Conservation (phyloP, 1,140 invertebrate species). For the Saccostrea echinata region DNA sequence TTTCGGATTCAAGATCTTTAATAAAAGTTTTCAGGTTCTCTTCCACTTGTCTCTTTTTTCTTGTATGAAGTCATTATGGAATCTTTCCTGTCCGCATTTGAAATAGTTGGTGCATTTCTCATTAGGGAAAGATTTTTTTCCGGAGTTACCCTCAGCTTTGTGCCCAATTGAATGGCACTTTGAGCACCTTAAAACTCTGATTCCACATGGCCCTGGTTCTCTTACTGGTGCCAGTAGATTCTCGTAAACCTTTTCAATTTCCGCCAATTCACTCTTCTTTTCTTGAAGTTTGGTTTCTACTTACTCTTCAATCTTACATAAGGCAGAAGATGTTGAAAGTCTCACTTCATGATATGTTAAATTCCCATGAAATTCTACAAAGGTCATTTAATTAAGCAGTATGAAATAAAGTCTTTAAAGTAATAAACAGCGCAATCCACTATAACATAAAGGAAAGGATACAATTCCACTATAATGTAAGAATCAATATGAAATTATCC, state of each 20-base stretch:
- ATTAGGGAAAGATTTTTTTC: neutral
- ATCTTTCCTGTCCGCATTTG: neutral
- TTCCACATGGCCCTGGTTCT: slow-evolving; percentile 1
- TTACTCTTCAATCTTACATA: neutral
- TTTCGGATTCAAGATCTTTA: neutral
- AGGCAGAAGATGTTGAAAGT: neutral
- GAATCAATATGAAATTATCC: too few relatives aligned
- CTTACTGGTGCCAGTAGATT: neutral
- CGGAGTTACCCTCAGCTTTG: neutral
- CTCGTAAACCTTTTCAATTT: neutral
- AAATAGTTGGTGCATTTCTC: neutral
- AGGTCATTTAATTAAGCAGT: neutral
- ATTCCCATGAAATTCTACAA: neutral
- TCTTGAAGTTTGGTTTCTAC: neutral
- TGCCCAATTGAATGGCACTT: neutral
- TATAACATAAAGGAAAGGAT: too few relatives aligned
- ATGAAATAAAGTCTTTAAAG: neutral
- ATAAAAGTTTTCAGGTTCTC: neutral
- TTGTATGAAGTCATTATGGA: neutral
- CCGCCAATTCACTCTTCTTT: neutral
- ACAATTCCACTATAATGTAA: too few relatives aligned
- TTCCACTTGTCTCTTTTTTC: neutral
- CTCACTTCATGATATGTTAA: neutral
- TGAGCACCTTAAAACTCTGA: neutral
- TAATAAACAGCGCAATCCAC: neutral